Evolutionary conservation across 1,140 invertebrate species (phyloP).

Genomic region (Neuroterus valhalla): DNA sequence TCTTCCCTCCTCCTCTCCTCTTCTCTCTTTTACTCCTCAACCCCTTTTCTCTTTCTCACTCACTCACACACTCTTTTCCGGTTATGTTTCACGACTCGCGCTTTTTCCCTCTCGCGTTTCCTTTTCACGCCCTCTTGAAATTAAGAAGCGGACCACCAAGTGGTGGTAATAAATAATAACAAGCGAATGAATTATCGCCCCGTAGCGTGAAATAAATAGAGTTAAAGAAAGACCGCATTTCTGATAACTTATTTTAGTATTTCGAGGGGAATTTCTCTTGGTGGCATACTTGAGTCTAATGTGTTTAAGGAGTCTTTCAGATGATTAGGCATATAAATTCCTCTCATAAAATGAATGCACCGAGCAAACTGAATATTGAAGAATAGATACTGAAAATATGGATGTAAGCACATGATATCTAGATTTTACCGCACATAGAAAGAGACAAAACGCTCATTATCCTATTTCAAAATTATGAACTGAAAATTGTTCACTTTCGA

Average conservation of each 20-base stretch:
- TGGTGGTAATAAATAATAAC: constrained; percentile 69
- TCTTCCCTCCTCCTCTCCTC: too few species aligned
- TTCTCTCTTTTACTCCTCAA: too few species aligned
- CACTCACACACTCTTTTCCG: constrained; percentile 30
- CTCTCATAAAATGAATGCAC: too few species aligned
- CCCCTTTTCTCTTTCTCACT: constrained; percentile 49
- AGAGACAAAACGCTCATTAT: too few species aligned
- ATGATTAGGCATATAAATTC: too few species aligned
- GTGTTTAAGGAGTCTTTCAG: too few species aligned
- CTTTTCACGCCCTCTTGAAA: constrained; percentile 56
- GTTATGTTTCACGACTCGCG: constrained; percentile 32
- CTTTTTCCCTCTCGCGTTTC: constrained; percentile 19
- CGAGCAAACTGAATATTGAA: too few species aligned
- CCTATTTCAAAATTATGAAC: too few species aligned
- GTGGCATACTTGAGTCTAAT: not conserved
- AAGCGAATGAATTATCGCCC: constrained; percentile 64
- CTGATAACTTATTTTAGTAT: constrained; percentile 36
- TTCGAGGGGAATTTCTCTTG: not conserved
- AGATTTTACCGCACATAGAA: too few species aligned
- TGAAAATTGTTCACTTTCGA: too few species aligned
- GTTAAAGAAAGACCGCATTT: constrained; percentile 37
- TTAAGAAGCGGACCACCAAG: constrained; percentile 49
- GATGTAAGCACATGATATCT: too few species aligned
- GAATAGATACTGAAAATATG: too few species aligned
- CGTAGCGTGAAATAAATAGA: constrained; percentile 63